phyloP scores from a whole-genome alignment of 2,797 vertebrate species.

The Ispidina lecontei region DNA sequence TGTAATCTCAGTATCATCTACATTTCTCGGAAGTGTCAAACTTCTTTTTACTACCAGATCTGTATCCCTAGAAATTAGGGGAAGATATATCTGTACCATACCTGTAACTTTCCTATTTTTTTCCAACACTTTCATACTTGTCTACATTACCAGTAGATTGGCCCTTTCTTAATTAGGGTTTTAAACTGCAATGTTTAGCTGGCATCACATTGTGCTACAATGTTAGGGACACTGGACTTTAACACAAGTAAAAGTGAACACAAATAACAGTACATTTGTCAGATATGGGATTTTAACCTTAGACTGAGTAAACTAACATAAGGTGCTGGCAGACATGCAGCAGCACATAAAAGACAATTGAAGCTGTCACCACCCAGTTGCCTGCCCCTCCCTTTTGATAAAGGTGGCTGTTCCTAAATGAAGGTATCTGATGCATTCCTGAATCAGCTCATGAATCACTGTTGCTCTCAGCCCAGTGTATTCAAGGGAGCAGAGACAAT shows the following conservation, averaged over 20 bases:
- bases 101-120: background rate
- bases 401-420: background rate
- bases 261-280: background rate
- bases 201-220: background rate
- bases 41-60: background rate
- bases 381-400: constrained; percentile 25
- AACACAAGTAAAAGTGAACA: background rate
- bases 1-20: background rate
- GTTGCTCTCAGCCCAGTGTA: background rate
- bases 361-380: background rate
- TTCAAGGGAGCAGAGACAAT: background rate
- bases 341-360: constrained; percentile 14
- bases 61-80: background rate
- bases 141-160: background rate
- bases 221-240: background rate
- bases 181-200: background rate
- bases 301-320: background rate
- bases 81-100: background rate
- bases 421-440: constrained; percentile 29
- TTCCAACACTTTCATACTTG: background rate
- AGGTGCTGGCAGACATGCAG: background rate
- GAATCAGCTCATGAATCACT: constrained; percentile 47
- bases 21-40: background rate
- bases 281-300: background rate
- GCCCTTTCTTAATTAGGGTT: background rate